Percentiles rank a stretch among this genome's conserved stretches.
Evolutionary conservation across 2,113 vertebrate genomes (phyloP).

Genomic region (Pholis gunnellus): DNA sequence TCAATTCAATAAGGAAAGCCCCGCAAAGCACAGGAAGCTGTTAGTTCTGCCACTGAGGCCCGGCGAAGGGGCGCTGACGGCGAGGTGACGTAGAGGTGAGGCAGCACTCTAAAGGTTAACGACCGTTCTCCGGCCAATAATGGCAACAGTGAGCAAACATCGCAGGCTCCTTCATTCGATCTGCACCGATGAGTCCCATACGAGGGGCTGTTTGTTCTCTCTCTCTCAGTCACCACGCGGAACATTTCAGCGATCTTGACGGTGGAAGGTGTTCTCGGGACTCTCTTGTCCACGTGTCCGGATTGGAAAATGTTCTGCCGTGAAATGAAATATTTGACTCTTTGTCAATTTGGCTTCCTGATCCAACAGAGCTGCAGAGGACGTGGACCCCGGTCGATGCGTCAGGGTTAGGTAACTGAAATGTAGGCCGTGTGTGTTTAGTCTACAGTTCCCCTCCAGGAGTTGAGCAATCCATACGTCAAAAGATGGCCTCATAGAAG

Average conservation of each 20-base stretch:
- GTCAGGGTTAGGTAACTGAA: conserved; percentile 61
- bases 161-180: conserved; percentile 53
- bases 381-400: conserved; percentile 7
- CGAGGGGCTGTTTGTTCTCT: conserved; percentile 67
- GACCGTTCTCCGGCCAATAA: conserved; percentile 66
- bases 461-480: conserved; percentile 56
- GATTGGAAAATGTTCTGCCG: neutral
- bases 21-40: conserved; percentile 54
- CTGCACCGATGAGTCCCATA: conserved; percentile 61
- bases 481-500: conserved; percentile 1
- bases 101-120: conserved; percentile 76
- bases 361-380: conserved; percentile 33
- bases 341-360: conserved; percentile 21
- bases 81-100: conserved; percentile 58
- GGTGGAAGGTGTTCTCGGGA: neutral
- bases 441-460: conserved; percentile 51
- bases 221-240: conserved; percentile 35
- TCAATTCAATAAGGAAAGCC: conserved; percentile 40
- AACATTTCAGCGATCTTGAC: conserved; percentile 12
- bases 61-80: conserved; percentile 28
- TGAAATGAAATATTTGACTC: conserved; percentile 20
- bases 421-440: conserved; percentile 28
- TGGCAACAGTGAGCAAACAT: conserved; percentile 74
- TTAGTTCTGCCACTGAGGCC: conserved; percentile 23
- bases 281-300: conserved; percentile 8